A percentile compares a stretch with the other conserved stretches of the same genome.
phyloP scores from a whole-genome alignment of 2,888 invertebrate genomes.

The Cryptophagus acutangulus region DNA sequence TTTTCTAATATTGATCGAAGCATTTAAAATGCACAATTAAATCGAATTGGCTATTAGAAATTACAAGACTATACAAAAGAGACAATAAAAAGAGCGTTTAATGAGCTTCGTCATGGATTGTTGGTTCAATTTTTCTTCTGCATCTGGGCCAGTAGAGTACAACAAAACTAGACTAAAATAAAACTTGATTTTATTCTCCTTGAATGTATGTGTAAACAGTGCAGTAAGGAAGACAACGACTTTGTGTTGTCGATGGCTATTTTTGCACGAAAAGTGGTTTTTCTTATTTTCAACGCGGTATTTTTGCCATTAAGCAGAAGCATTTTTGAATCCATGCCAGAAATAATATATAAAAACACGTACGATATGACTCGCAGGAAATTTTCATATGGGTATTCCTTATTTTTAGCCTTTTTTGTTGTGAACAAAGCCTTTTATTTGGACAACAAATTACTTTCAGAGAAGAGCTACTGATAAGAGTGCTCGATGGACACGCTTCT shows the following conservation, averaged over 20 bases:
- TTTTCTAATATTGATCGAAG: no score
- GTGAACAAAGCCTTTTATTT: no score
- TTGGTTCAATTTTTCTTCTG: conserved; percentile 20
- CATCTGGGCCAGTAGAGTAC: conserved; percentile 26
- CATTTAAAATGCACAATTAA: no score
- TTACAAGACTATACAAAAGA: no score
- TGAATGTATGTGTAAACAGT: background rate
- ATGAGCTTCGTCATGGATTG: conserved; percentile 25
- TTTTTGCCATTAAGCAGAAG: conserved; percentile 8
- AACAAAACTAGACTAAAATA: conserved; percentile 5
- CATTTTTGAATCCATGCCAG: conserved; percentile 17
- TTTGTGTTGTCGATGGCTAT: background rate
- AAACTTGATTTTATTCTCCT: conserved; percentile 10
- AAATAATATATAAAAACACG: conserved; percentile 5
- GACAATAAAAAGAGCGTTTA: conserved; percentile 26
- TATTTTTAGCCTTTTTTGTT: no score
- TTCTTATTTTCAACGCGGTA: conserved; percentile 18
- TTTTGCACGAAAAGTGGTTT: no score
- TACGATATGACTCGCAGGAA: no score
- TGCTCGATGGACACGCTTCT: no score
- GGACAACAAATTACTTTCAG: no score
- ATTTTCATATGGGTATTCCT: no score
- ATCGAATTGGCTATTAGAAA: no score
- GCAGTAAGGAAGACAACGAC: conserved; percentile 2
- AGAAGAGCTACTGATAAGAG: no score